Base-by-base conservation (phyloP, 2,888 invertebrate species). In the Mycalesis mineus region DNA sequence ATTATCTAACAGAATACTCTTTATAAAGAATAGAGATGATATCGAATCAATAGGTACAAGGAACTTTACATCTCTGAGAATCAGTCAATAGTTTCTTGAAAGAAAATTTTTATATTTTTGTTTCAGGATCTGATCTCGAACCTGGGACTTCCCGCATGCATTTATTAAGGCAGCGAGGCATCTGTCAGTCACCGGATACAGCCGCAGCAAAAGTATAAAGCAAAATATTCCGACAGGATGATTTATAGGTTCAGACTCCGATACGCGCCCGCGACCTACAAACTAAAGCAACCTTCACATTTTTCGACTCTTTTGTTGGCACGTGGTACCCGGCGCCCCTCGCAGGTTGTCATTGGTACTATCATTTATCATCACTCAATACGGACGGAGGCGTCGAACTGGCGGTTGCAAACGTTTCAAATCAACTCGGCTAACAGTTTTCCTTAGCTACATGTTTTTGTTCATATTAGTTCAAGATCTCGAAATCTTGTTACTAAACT, bases 321-420 rank as follows among this genome's bases (percentile, higher is more conserved):
- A 86, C 86, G 85, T 86, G 86, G 84, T 84, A 58, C 63, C 69
- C 69, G 68, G 65, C 72, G 70, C 73, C 73, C 84, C 81, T 78
- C 77, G 74, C 82, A 84, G 87, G 85, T 84, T 84, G 88, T 86
- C 88, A 86, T 81, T 78, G 81, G 74, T 77, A 72, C 66, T 71
- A 74, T 78, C 87, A 87, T 89, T 89, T 83, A 88, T 89, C 89
- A 89, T 87, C 73, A 73, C 82, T 85, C 86, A 85, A 88, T 87
- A 86, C 84, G 78, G 80, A 85, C 84, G 78, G 80, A 74, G 84
- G 86, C 88, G 88, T 82, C 88, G 80, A 73, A 67, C 74, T 85
- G 88, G 87, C 88, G 88, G 84, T 84, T 74, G 75, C 66, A 63
- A 63, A 55, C 59, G 65, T 65, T 69, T 58, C 59, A 66, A 68